Evolutionary conservation across 1,140 invertebrate genomes (phyloP), one percentile per base, ranked within the genome.

Genomic region (Coenobita brevimanus): DNA sequence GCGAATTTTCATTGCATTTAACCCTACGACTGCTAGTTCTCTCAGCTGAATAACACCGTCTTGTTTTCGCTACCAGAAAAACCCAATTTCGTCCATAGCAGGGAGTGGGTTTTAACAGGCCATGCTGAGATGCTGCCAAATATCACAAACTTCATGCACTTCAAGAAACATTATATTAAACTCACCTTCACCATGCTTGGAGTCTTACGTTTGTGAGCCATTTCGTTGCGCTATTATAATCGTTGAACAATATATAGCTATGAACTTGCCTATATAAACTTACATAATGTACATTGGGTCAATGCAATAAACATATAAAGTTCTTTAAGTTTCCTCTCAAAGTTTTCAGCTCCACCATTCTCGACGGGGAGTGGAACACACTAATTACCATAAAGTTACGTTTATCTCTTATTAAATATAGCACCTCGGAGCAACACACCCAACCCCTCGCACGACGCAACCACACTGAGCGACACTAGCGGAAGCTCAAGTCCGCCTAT

Each of bases 171-270:
- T 8, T 50, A 8, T 6, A 17, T 36, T 24, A 13, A 33, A 21
- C 84, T 87, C 64, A 87, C 84, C 84, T 87, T 87, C 10, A 54
- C 75, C 33, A 64, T 62, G 46, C 43, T 81, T 27, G 76, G 71
- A 36, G 84, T 41, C 54, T 87, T 87, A 41, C 84, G 76, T 73
- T 87, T 87, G 50, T 87, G 84, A 80, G 84, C 84, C 84, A 87
- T 87, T 71, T 87, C 64, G 84, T 60, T 81, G 76, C 76, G 50
- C 41, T 24, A 71, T 27, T 33, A 41, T n/a, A 69, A 64, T 85
- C 82, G 82, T 64, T 62, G 50, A 3, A 27, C 3, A 64, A 36
- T 60, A 76, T 36, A 54, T 85, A 85, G n/a, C n/a, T 67, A 21
- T 76, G 60, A n/a, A 50, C 30, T 50, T 50, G 17, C 6, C 38